Base-by-base conservation (phyloP, 2,797 vertebrate genomes). In the Cercopithecus petaurista region DNA sequence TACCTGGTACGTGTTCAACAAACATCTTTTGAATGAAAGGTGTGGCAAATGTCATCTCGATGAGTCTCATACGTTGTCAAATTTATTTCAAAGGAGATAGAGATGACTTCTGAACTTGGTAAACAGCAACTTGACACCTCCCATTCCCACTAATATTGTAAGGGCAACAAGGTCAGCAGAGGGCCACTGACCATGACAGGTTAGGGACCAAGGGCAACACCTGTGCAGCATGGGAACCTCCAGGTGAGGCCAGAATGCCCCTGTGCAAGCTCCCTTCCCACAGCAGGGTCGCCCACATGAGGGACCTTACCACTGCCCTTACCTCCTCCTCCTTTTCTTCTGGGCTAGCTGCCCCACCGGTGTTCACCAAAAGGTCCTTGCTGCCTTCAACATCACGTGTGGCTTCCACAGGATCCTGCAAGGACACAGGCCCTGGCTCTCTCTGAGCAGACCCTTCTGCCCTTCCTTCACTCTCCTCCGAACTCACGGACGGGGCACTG, bases 281-380 rank as follows among this genome's bases (percentile, higher is more conserved):
- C 15, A 41, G 33, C 39, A 19, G 48, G 13, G 43, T 9, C 2
- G 15, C 26, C 61, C 2, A 46, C 87, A 82, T 77, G 43, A 92
- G 26, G 93, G 96, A 96, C 67, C 4, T 21, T 41, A 9, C 46
- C 80, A 90, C 2, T n/a, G 80, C 86, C 96, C 99, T 99, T 99
- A 99, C 99, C 99, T 99, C 99, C 55, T 98, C 99, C n/a, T 98
- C 98, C 97, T 98, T 4, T 4, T 5, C 99, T 90, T 99, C 99
- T 24, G 96, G 50, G 70, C 91, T 70, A 41, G 92, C 77, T 0
- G 97, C 96, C 87, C 98, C 97, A 43, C 95, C 96, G 80, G 98
- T 98, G 97, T 98, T 98, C 81, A 97, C 93, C 39, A 98, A 98
- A 79, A 98, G 98, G 85, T 98, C 98, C 97, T 98, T 98, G 50